These are phyloP conservation scores for Coreoperca whiteheadi DNA, from an alignment of 2,113 vertebrate species.

Conservation along the genomic window DNA sequence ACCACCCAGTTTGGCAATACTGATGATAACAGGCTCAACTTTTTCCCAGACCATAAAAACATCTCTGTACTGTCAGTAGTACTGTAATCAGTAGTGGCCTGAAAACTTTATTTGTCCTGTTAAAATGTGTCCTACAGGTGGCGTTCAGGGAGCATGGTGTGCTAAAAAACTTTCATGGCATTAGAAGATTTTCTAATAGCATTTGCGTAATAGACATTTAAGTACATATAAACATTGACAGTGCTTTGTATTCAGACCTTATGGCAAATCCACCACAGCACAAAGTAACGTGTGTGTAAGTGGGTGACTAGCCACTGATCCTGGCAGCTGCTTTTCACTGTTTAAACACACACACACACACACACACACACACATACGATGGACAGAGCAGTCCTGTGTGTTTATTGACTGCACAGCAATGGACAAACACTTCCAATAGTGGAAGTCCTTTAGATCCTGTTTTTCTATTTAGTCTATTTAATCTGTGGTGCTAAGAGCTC, in stretches of 20 bases:
- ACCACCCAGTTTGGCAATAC: background rate
- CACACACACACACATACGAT: background rate
- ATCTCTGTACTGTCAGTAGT: background rate
- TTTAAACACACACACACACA: conserved; percentile 23
- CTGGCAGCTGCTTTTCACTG: conserved; percentile 30
- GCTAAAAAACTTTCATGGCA: too few relatives aligned
- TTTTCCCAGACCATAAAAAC: background rate
- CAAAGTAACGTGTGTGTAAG: conserved; percentile 23
- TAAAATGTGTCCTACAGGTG: background rate
- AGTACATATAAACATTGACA: background rate
- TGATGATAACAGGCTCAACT: background rate
- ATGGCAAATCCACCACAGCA: background rate
- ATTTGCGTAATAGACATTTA: background rate
- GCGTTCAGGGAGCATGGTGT: too few relatives aligned
- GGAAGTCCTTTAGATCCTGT: conserved; percentile 23
- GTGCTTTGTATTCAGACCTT: background rate
- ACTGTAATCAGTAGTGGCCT: background rate
- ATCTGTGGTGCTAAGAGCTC: background rate
- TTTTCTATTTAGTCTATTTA: conserved; percentile 17
- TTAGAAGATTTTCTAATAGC: too few relatives aligned
- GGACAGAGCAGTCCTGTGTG: background rate
- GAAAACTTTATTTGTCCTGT: too few relatives aligned
- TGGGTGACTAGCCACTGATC: conserved; percentile 11
- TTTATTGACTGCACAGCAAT: conserved; percentile 16
- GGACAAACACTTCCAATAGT: conserved; percentile 21